Evolutionary conservation across 2,888 invertebrate genomes (phyloP).

Genomic region (Acronicta alni): DNA sequence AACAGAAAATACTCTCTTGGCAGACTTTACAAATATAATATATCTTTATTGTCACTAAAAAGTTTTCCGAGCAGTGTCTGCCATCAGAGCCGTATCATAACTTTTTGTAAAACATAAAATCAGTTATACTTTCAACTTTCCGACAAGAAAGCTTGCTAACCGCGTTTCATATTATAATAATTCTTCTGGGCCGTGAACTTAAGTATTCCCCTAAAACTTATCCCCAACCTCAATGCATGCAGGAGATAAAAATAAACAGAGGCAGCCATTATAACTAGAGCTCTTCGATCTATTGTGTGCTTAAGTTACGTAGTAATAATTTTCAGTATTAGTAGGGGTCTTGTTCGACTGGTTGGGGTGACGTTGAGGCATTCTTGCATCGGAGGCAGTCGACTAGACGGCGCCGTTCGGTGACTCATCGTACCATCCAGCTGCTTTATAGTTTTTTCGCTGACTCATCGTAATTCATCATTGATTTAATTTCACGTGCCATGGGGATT

Average conservation of each 20-base stretch:
- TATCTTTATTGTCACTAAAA: conserved; percentile 11
- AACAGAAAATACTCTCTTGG: background rate
- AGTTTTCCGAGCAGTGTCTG: conserved; percentile 11
- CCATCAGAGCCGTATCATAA: conserved; percentile 7
- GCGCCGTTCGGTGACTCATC: conserved; percentile 71
- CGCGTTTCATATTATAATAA: conserved; percentile 47
- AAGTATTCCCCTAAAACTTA: conserved; percentile 57
- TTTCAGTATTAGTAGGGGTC: conserved; percentile 51
- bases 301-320: conserved; percentile 27
- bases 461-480: conserved; percentile 67
- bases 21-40: conserved; percentile 2
- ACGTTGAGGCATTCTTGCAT: conserved; percentile 61
- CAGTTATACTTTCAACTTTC: conserved; percentile 32
- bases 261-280: conserved; percentile 51
- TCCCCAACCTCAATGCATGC: conserved; percentile 58
- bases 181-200: conserved; percentile 41
- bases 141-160: conserved; percentile 26
- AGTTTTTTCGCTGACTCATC: conserved; percentile 70
- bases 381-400: conserved; percentile 70
- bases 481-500: conserved; percentile 54
- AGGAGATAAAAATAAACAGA: conserved; percentile 63
- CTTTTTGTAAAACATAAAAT: conserved; percentile 29
- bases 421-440: conserved; percentile 70
- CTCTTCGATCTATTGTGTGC: conserved; percentile 39
- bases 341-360: conserved; percentile 55